Percentiles rank a stretch among this genome's conserved stretches.
Evolutionary conservation across 1,140 invertebrate species (phyloP).

Genomic region (Drosophila arawakana): DNA sequence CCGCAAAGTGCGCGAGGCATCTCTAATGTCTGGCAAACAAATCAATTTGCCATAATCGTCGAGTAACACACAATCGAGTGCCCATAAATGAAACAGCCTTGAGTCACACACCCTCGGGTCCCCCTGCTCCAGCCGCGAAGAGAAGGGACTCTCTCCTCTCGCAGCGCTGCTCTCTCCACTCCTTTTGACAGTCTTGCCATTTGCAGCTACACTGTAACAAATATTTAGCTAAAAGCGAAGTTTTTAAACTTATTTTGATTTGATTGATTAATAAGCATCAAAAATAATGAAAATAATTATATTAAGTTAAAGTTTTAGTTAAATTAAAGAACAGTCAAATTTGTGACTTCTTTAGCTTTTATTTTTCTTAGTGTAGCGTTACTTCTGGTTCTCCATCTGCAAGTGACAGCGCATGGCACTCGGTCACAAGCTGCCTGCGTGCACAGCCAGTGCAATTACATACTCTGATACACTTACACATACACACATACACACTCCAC

Average conservation of each 20-base stretch:
- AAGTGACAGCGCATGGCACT: not conserved
- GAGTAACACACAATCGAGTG: conserved; percentile 41
- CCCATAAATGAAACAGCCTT: conserved; percentile 37
- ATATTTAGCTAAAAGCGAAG: too few species aligned
- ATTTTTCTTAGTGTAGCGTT: too few species aligned
- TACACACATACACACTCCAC: conserved; percentile 3
- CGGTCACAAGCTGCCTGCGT: conserved; percentile 15
- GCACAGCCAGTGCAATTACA: conserved; percentile 37
- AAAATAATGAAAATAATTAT: too few species aligned
- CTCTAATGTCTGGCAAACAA: conserved; percentile 60
- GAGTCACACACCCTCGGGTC: too few species aligned
- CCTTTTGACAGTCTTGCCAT: not conserved
- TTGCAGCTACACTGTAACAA: not conserved
- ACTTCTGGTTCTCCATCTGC: not conserved
- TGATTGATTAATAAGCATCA: too few species aligned
- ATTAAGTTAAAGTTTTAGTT: too few species aligned
- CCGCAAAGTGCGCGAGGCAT: conserved; percentile 68
- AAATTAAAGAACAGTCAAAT: too few species aligned
- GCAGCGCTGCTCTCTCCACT: not conserved
- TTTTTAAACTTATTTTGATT: too few species aligned
- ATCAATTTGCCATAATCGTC: conserved; percentile 80
- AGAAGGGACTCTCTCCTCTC: too few species aligned
- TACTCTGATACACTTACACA: conserved; percentile 2
- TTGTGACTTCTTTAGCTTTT: too few species aligned
- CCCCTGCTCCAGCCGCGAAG: too few species aligned